Percentiles rank a stretch among this genome's conserved stretches.
phyloP scores from a whole-genome alignment of 1,140 invertebrate species.

The Galendromus occidentalis region DNA sequence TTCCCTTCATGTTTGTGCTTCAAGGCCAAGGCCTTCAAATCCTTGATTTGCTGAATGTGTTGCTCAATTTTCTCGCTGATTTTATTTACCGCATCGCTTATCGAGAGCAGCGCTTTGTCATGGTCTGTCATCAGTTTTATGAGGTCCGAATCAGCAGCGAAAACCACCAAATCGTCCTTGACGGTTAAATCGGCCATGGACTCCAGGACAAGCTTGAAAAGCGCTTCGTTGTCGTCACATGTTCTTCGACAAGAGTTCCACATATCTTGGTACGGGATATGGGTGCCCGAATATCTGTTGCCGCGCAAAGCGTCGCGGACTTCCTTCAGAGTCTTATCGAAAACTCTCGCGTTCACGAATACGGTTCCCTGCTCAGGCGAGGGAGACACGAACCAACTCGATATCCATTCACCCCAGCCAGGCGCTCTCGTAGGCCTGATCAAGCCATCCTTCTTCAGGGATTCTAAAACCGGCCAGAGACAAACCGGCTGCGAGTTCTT shows the following conservation, averaged over 20 bases:
- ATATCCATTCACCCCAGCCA: not conserved
- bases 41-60: not conserved
- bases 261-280: not conserved
- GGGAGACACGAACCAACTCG: not conserved
- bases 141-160: not conserved
- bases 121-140: not conserved
- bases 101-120: not conserved
- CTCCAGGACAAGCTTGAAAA: not conserved
- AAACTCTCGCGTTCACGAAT: not conserved
- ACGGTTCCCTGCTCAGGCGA: not conserved
- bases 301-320: not conserved
- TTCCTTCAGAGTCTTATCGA: not conserved
- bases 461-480: not conserved
- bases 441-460: not conserved
- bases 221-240: not conserved
- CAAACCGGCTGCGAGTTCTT: slow-evolving; percentile 1
- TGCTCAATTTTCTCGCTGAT: not conserved
- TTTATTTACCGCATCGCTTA: not conserved
- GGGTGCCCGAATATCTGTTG: not conserved
- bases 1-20: not conserved
- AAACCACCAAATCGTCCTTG: not conserved
- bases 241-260: not conserved
- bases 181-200: not conserved
- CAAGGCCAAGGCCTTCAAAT: not conserved
- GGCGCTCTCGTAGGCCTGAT: not conserved